phyloP scores from a whole-genome alignment of 2,888 invertebrate genomes.

The Creontiades dilutus region DNA sequence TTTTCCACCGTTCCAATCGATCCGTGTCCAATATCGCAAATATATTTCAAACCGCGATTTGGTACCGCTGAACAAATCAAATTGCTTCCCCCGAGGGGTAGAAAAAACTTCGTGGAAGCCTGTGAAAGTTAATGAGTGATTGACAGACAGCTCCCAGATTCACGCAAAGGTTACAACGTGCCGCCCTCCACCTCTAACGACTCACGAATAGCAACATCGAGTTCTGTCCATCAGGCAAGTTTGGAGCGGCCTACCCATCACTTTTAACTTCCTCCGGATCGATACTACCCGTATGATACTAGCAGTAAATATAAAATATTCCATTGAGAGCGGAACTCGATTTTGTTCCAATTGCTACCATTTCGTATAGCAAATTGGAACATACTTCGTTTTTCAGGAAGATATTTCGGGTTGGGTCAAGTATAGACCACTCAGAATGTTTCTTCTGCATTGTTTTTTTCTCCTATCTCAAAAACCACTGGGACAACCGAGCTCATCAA shows the following conservation, averaged over 20 bases:
- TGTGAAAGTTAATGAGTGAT: constrained; percentile 41
- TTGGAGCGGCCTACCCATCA: neutral
- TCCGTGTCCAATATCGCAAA: too few relatives aligned
- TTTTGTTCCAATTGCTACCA: neutral
- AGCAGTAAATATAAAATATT: neutral
- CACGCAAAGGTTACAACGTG: constrained; percentile 49
- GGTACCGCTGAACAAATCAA: neutral
- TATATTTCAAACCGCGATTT: too few relatives aligned
- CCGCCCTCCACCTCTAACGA: neutral
- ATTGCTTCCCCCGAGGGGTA: neutral
- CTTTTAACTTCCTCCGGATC: neutral
- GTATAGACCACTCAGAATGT: too few relatives aligned
- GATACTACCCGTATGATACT: neutral
- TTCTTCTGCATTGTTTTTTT: too few relatives aligned
- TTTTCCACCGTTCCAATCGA: too few relatives aligned
- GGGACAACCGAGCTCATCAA: too few relatives aligned
- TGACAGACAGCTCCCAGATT: constrained; percentile 20
- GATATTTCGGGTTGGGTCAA: too few relatives aligned
- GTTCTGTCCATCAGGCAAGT: neutral
- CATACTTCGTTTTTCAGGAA: too few relatives aligned
- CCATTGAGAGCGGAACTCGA: neutral
- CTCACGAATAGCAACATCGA: constrained; percentile 36
- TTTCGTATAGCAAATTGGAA: too few relatives aligned
- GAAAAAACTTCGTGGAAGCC: neutral
- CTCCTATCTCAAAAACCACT: too few relatives aligned